phyloP scores from a whole-genome alignment of 1,140 invertebrate genomes.

The Nephotettix cincticeps region DNA sequence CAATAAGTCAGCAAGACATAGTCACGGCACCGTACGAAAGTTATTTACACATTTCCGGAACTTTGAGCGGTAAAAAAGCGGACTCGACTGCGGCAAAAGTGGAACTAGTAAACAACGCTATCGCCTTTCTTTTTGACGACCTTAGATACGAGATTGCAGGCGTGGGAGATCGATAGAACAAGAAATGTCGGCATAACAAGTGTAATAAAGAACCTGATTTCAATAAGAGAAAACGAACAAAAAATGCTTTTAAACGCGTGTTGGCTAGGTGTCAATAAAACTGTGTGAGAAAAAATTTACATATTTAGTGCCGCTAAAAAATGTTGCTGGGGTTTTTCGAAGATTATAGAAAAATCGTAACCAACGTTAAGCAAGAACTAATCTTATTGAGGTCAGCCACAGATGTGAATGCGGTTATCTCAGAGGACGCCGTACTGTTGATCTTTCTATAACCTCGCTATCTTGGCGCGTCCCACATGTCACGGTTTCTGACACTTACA shows the following conservation, averaged over 20 bases:
- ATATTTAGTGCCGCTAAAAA: constrained; percentile 45
- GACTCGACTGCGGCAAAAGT: constrained; percentile 28
- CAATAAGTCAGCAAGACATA: constrained; percentile 46
- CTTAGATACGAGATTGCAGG: constrained; percentile 50
- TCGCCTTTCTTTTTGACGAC: constrained; percentile 48
- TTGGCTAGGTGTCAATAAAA: constrained; percentile 34
- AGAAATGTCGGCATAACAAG: constrained; percentile 47
- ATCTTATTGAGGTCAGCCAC: constrained; percentile 45
- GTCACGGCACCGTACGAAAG: constrained; percentile 43
- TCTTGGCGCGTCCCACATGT: constrained; percentile 41
- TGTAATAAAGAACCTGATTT: constrained; percentile 46
- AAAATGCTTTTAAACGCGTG: constrained; percentile 38
- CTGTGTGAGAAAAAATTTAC: constrained; percentile 39
- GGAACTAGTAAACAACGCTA: constrained; percentile 19
- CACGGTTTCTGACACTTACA: constrained; percentile 32
- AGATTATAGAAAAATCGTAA: constrained; percentile 50
- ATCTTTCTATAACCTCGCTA: constrained; percentile 40
- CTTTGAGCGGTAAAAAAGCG: constrained; percentile 2
- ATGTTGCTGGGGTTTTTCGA: constrained; percentile 49
- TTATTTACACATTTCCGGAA: constrained; percentile 43
- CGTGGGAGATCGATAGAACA: constrained; percentile 47
- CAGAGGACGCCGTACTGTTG: constrained; percentile 19
- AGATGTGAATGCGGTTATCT: constrained; percentile 36
- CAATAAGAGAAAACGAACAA: constrained; percentile 37
- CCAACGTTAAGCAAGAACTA: constrained; percentile 50